These are phyloP conservation scores for Oenanthe melanoleuca DNA, from an alignment of 2,113 vertebrate species.

Conservation along the genomic window DNA sequence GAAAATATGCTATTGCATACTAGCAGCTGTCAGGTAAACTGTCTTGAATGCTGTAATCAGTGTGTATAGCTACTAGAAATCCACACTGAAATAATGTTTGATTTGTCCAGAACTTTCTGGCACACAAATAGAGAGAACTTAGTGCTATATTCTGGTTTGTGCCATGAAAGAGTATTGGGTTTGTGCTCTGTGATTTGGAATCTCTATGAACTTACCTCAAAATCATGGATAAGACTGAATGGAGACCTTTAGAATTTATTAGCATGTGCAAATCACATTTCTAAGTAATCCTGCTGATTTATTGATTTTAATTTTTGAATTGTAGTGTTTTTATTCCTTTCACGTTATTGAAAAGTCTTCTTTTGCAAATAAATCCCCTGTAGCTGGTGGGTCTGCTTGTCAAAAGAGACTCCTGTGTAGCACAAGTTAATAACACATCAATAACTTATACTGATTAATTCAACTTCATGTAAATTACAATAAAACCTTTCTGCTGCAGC, in stretches of 20 bases:
- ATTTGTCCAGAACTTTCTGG: background rate
- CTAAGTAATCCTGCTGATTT: background rate
- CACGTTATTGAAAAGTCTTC: background rate
- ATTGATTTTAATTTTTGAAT: background rate
- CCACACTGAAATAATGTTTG: background rate
- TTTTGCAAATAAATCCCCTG: background rate
- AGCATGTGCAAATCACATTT: background rate
- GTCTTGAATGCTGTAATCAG: slow-evolving; percentile 5
- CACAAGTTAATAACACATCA: background rate
- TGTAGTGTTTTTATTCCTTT: background rate
- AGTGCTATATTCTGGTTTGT: background rate
- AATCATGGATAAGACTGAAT: background rate
- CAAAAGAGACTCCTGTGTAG: background rate
- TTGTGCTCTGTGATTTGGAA: background rate
- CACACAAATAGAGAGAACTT: background rate
- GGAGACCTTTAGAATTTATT: background rate
- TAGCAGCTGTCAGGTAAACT: background rate
- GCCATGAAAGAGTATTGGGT: background rate
- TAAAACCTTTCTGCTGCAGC: background rate
- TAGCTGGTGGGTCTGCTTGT: background rate
- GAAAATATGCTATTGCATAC: background rate
- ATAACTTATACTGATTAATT: background rate
- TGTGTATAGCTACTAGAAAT: slow-evolving; percentile 20
- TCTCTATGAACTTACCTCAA: background rate
- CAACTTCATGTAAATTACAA: background rate